Base-by-base conservation (phyloP, 2,797 vertebrate genomes). In the Neostethus bicornis region DNA sequence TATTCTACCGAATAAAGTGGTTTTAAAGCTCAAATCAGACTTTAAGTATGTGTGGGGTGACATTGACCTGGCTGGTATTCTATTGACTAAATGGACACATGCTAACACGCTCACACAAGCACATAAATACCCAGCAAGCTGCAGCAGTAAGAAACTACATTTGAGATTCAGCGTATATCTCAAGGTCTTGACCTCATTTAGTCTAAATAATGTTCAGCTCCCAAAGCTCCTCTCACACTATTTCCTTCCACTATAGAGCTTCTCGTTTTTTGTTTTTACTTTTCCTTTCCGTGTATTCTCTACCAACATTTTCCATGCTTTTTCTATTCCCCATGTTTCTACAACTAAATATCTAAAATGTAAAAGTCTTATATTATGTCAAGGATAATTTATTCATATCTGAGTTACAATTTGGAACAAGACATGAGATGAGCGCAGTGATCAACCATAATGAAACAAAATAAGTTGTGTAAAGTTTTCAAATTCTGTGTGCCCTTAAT, bases 181-280 rank as follows among this genome's bases (percentile, higher is more conserved):
- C 74, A 81, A 86, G 90, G 89, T 88, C 88, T 81, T 78, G 81
- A 85, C 88, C 92, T 91, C 86, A 92, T 88, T 92, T 90, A 90
- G 79, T 81, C 61, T 79, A 81, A 79, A 73, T 85, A 84, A 90
- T 90, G 89, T 85, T 85, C 79, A 74, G 72, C 76, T 89, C 79
- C 78, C 81, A 67, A 45, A 69, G 79, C 70, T 64, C 78, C 70
- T 56, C 44, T n/a, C 35, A 4, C 47, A 14, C 51, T 61, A 57
- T 47, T 56, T 69, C 64, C 53, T 58, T 37, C 45, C 47, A 28
- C 47, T 64, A 57, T 47, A 51, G 47, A 24, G 38, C 69, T 57
- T 38, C 25, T 39, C 38, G 37, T 48, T 45, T 45, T 53, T 48
- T 32, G 39, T 53, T 32, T 44, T 51, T 24, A 14, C 26, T 6